phyloP scores from a whole-genome alignment of 2,797 vertebrate species.

The Adelosebastes latens region DNA sequence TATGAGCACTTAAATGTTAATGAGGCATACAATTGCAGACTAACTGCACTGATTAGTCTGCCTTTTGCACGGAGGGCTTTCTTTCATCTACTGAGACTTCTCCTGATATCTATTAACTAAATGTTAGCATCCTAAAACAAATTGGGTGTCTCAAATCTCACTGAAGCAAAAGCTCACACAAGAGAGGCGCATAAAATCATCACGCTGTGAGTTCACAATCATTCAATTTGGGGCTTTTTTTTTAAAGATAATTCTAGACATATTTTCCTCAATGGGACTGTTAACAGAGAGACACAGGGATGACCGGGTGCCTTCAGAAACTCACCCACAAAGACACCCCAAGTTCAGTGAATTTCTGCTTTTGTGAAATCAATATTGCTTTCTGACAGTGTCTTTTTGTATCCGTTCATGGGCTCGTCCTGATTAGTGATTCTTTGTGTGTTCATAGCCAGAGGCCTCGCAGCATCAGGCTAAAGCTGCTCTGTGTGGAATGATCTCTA shows the following conservation, averaged over 20 bases:
- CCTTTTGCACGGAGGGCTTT: conserved; percentile 45
- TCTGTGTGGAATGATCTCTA: conserved; percentile 44
- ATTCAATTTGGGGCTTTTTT: neutral
- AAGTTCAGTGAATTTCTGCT: conserved; percentile 8
- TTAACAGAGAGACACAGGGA: neutral
- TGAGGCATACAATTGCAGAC: conserved; percentile 53
- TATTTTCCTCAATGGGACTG: neutral
- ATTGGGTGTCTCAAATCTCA: conserved; percentile 31
- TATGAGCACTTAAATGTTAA: conserved; percentile 60
- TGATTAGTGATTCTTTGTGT: conserved; percentile 57
- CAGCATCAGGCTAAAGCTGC: conserved; percentile 31
- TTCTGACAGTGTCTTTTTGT: conserved; percentile 1
- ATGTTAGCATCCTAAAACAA: conserved; percentile 55
- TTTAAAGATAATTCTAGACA: neutral
- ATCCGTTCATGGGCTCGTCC: neutral
- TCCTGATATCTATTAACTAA: conserved; percentile 59
- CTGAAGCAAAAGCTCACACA: conserved; percentile 26
- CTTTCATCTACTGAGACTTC: conserved; percentile 51
- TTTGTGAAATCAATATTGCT: conserved; percentile 18
- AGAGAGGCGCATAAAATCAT: conserved; percentile 10
- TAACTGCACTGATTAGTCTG: conserved; percentile 52
- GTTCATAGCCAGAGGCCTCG: conserved; percentile 24
- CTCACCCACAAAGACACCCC: neutral
- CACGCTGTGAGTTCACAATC: neutral
- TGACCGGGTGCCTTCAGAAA: neutral